These are phyloP conservation scores for Drosophila mimetica DNA, from an alignment of 2,888 invertebrate species.

Conservation along the genomic window DNA sequence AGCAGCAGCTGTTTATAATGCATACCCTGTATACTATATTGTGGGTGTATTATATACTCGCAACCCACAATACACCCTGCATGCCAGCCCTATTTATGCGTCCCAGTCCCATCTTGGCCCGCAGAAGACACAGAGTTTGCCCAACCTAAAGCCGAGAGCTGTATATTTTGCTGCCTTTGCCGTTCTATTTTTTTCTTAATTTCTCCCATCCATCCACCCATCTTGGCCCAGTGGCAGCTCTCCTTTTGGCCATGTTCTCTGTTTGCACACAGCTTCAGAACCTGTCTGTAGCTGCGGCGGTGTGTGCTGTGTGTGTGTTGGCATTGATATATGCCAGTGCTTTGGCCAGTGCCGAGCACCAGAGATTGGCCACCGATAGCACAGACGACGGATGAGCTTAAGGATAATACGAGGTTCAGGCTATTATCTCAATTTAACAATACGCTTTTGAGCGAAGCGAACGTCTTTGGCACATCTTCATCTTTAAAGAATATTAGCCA, in stretches of 20 bases:
- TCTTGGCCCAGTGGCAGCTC: conserved; percentile 26
- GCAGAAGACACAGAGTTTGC: conserved; percentile 39
- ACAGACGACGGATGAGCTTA: conserved; percentile 1
- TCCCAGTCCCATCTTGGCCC: not conserved
- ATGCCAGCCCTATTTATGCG: not conserved
- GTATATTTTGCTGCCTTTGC: conserved; percentile 27
- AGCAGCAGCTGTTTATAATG: conserved; percentile 57
- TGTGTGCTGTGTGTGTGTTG: conserved; percentile 26
- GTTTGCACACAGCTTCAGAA: conserved; percentile 68
- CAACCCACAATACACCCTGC: not conserved
- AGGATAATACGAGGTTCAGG: conserved; percentile 20
- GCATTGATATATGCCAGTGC: conserved; percentile 45
- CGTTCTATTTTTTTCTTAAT: not conserved
- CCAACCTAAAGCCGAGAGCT: conserved; percentile 46
- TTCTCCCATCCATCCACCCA: conserved; percentile 2
- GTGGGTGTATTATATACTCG: not conserved
- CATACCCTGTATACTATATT: conserved; percentile 21
- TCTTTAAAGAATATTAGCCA: not conserved
- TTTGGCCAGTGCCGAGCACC: not conserved
- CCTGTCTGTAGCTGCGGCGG: conserved; percentile 23
- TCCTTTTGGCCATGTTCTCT: conserved; percentile 55
- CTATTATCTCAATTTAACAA: conserved; percentile 21
- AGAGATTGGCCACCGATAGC: conserved; percentile 29
- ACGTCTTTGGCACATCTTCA: too few relatives aligned
- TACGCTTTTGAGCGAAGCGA: not conserved